phyloP scores from a whole-genome alignment of 2,113 vertebrate genomes.

The Ailurus styani region DNA sequence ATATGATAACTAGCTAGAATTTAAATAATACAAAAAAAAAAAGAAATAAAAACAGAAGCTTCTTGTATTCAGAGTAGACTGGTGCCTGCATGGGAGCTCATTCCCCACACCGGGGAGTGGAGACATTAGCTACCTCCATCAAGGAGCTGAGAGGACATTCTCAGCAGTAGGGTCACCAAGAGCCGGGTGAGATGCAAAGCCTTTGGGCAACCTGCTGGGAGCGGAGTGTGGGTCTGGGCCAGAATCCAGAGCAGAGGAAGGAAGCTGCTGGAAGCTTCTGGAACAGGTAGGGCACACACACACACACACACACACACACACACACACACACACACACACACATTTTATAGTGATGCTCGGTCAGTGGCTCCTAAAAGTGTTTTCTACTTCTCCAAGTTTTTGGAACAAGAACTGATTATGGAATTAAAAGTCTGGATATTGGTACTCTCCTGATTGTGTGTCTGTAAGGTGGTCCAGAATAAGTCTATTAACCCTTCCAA shows the following conservation, averaged over 20 bases:
- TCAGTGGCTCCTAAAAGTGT: accelerated
- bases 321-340: not conserved
- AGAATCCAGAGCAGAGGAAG: not conserved
- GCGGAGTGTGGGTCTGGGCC: not conserved
- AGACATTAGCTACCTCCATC: not conserved
- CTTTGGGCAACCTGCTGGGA: not conserved
- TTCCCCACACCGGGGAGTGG: not conserved
- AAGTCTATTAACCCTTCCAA: not conserved
- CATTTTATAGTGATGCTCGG: accelerated
- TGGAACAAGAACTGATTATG: not conserved
- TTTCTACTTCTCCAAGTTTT: not conserved
- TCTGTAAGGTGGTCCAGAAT: accelerated
- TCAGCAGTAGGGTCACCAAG: not conserved
- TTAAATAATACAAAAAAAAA: not conserved
- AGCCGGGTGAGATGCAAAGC: not conserved
- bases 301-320: not conserved
- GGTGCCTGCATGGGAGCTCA: accelerated
- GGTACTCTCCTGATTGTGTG: accelerated
- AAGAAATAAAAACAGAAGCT: not conserved
- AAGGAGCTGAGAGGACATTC: not conserved
- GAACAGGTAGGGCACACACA: accelerated
- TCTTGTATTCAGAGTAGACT: not conserved
- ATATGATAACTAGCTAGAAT: not conserved
- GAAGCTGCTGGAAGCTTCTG: not conserved
- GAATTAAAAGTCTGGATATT: accelerated